Evolutionary conservation across 2,888 invertebrate species (phyloP).

Genomic region (Eupithecia abbreviata): DNA sequence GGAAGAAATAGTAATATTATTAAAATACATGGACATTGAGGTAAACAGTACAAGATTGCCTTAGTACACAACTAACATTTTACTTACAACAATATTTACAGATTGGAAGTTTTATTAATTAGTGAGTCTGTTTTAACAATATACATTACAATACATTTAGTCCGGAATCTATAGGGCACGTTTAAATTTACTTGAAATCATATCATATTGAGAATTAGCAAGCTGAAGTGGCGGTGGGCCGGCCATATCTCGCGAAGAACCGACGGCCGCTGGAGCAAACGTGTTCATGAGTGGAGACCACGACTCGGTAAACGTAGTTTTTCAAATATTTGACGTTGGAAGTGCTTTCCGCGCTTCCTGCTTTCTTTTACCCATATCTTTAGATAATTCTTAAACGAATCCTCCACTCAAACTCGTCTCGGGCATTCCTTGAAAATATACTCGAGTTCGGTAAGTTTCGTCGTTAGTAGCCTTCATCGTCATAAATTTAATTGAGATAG

Average conservation of each 20-base stretch:
- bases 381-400: too few species aligned
- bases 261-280: too few species aligned
- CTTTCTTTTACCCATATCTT: too few species aligned
- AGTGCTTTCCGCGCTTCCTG: not conserved
- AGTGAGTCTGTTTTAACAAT: conserved; percentile 65
- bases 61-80: conserved; percentile 66
- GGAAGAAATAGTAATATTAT: conserved; percentile 46
- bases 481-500: too few species aligned
- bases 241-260: too few species aligned
- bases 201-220: too few species aligned
- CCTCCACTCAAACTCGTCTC: too few species aligned
- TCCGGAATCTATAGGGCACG: not conserved
- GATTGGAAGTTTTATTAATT: conserved; percentile 72
- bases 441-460: too few species aligned
- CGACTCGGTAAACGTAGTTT: not conserved
- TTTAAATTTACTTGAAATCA: not conserved
- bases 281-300: too few species aligned
- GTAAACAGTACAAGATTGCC: conserved; percentile 68
- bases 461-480: too few species aligned
- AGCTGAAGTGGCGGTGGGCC: too few species aligned
- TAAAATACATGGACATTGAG: conserved; percentile 59
- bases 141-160: not conserved
- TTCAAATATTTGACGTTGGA: not conserved
- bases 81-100: conserved; percentile 13
- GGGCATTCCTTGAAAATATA: too few species aligned